Conservation (phyloP, 2,113 vertebrate genomes). For the Pheucticus melanocephalus region DNA sequence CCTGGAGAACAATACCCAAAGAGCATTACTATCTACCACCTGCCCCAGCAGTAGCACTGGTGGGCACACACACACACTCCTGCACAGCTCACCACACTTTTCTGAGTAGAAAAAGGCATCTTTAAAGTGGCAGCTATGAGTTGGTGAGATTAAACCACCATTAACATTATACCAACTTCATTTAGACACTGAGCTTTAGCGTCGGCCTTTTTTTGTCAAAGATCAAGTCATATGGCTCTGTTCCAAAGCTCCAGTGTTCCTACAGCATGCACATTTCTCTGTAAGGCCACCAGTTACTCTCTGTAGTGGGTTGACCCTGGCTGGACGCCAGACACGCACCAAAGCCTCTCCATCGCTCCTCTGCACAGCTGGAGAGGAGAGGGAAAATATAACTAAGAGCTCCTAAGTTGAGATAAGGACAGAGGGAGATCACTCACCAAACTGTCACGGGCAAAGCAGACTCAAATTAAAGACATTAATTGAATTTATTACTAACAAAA, state of each 20-base stretch:
- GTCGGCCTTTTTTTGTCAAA: not conserved
- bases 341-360: not conserved
- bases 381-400: not conserved
- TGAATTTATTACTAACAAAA: not conserved
- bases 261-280: rapidly evolving
- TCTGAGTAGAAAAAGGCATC: not conserved
- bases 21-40: not conserved
- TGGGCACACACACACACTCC: not conserved
- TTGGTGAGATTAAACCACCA: not conserved
- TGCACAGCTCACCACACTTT: not conserved
- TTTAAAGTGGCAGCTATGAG: not conserved
- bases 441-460: not conserved
- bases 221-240: not conserved
- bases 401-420: not conserved
- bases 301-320: not conserved
- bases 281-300: not conserved
- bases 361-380: not conserved
- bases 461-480: not conserved
- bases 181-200: not conserved
- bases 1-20: not conserved
- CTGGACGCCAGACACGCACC: not conserved
- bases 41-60: not conserved
- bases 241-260: not conserved
- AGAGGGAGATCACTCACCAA: not conserved
- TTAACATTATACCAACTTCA: not conserved